Evolutionary conservation across 1,140 invertebrate genomes (phyloP), one percentile per base, ranked within the genome.

Genomic region (Venustaconcha ellipsiformis): DNA sequence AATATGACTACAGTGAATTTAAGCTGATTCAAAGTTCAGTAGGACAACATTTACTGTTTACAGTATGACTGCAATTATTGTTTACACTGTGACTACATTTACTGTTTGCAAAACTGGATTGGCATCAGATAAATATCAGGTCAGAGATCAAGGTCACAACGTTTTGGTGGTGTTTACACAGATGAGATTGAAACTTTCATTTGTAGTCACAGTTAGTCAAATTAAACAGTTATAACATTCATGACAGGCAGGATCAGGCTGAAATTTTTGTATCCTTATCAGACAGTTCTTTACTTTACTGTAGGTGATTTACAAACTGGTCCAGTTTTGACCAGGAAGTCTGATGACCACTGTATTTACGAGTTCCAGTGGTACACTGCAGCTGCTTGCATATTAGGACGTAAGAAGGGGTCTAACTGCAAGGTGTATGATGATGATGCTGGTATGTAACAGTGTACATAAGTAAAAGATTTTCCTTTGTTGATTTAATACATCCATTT

Each of bases 281-380:
- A 30, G 60, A 56, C 55, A 30, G 4, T 14, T 30, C 15, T 76
- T 23, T 26, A 14, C 23, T 69, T 26, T 78, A 76, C 69, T 64
- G 48, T 70, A 89, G 89, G 86, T 57, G 80, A 83, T 48, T 67
- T 79, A 64, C 83, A 78, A 69, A 84, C 79, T 74, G 83, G 80
- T 48, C 89, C 89, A 14, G 72, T 75, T 58, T 71, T 88, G 72
- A 74, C 87, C 14, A 67, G 79, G 18, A 78, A 79, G n/a, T 85
- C 88, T 37, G 67, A 82, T 56, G 82, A 84, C 59, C 65, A 79
- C 12, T 89, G 89, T 77, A 70, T 78, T 17, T 87, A 88, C 76
- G 80, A 86, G 57, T 85, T 90, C 83, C 87, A 89, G 74, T 90
- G 88, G 88, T 80, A 86, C 37, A 89, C 89, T 23, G 84, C 88